phyloP scores from a whole-genome alignment of 2,797 vertebrate species.

The Myioborus miniatus region DNA sequence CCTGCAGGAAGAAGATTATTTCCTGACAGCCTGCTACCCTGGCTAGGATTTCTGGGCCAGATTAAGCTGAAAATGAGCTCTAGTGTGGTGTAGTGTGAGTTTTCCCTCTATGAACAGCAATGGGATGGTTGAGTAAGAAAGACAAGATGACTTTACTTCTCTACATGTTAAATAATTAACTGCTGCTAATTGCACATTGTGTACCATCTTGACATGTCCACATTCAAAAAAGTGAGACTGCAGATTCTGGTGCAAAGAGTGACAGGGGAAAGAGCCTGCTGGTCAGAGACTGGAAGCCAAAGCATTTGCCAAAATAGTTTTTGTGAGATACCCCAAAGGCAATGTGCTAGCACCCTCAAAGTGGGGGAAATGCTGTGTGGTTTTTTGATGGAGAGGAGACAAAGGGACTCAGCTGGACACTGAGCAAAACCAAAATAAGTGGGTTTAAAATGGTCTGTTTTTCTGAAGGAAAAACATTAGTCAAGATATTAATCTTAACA shows the following conservation, averaged over 20 bases:
- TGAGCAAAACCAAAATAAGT: background rate
- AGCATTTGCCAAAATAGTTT: background rate
- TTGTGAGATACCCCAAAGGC: background rate
- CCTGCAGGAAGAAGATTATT: background rate
- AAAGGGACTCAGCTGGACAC: background rate
- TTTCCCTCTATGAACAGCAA: background rate
- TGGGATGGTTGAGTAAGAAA: background rate
- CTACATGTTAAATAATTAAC: background rate
- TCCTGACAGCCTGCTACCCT: background rate
- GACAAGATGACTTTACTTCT: background rate
- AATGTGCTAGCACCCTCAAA: background rate
- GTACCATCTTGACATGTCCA: background rate
- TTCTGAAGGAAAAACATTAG: background rate
- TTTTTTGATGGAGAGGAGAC: background rate
- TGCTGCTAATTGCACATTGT: background rate
- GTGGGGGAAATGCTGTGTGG: fast-evolving
- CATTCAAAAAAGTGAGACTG: background rate
- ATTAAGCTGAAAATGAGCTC: background rate
- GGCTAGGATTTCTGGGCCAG: background rate
- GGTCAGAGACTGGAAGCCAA: background rate
- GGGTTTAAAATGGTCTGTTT: background rate
- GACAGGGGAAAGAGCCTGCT: background rate
- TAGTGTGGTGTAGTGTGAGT: fast-evolving
- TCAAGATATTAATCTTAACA: background rate
- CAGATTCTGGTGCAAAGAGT: background rate